Conservation (phyloP, 2,113 vertebrate species). For the Tychaedon coryphoeus region DNA sequence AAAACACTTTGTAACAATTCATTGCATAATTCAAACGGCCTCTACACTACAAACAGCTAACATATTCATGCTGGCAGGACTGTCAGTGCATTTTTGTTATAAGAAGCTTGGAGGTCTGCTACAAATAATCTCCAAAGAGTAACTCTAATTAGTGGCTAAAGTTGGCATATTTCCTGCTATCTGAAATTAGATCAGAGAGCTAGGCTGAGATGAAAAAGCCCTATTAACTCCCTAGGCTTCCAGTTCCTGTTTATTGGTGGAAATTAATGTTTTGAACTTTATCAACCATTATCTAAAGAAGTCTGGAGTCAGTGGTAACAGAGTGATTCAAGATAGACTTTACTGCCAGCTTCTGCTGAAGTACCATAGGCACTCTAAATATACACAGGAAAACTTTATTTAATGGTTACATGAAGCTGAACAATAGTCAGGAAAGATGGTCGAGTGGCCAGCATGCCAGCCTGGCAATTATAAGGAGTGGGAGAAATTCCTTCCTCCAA, state of each 20-base stretch:
- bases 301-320: constrained; percentile 57
- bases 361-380: neutral
- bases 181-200: constrained; percentile 79
- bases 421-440: neutral
- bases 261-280: constrained; percentile 76
- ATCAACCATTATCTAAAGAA: constrained; percentile 68
- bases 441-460: neutral
- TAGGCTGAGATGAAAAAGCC: constrained; percentile 70
- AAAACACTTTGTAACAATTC: constrained; percentile 20
- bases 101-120: constrained; percentile 69
- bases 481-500: neutral
- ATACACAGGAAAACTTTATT: neutral
- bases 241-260: constrained; percentile 65
- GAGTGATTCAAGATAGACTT: constrained; percentile 1
- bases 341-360: neutral
- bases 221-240: constrained; percentile 70
- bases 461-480: neutral
- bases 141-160: constrained; percentile 74
- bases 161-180: constrained; percentile 76
- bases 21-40: constrained; percentile 31
- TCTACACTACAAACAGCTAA: constrained; percentile 5
- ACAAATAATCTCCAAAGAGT: constrained; percentile 73
- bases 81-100: constrained; percentile 57
- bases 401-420: neutral
- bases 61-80: constrained; percentile 31